Conservation (phyloP, 2,888 invertebrate genomes). For the Cybosia mesomella region DNA sequence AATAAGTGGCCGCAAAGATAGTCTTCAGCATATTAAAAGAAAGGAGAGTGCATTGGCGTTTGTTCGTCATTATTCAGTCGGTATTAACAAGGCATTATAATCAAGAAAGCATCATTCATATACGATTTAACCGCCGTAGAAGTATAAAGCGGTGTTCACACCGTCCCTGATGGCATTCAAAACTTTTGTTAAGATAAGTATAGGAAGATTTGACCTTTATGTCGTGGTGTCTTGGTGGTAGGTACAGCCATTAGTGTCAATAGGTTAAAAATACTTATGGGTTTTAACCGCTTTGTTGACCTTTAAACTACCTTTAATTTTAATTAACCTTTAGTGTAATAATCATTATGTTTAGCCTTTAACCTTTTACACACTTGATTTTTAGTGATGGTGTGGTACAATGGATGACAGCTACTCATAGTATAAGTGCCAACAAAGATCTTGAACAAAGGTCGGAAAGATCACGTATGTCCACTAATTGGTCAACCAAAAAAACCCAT, state of each 20-base stretch:
- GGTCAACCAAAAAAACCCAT: too few relatives aligned
- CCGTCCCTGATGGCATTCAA: neutral
- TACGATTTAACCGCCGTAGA: neutral
- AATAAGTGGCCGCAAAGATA: too few relatives aligned
- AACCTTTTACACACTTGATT: neutral
- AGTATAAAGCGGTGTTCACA: neutral
- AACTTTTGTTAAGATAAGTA: conserved; percentile 7
- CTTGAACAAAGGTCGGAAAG: too few relatives aligned
- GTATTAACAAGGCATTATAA: neutral
- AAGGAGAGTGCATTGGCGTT: neutral
- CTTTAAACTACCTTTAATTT: neutral
- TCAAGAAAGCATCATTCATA: neutral
- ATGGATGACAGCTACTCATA: neutral
- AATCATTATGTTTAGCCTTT: neutral
- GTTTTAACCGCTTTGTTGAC: neutral
- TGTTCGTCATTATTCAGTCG: neutral
- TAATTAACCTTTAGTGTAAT: neutral
- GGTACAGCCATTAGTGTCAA: neutral
- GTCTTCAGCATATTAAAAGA: too few relatives aligned
- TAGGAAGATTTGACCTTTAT: neutral
- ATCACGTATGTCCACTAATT: too few relatives aligned
- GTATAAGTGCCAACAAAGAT: too few relatives aligned
- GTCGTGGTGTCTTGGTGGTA: too few relatives aligned
- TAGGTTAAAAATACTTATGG: neutral
- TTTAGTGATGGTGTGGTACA: neutral